A percentile compares a stretch with the other conserved stretches of the same genome.
phyloP scores from a whole-genome alignment of 2,797 vertebrate species.

The Falco berigora region DNA sequence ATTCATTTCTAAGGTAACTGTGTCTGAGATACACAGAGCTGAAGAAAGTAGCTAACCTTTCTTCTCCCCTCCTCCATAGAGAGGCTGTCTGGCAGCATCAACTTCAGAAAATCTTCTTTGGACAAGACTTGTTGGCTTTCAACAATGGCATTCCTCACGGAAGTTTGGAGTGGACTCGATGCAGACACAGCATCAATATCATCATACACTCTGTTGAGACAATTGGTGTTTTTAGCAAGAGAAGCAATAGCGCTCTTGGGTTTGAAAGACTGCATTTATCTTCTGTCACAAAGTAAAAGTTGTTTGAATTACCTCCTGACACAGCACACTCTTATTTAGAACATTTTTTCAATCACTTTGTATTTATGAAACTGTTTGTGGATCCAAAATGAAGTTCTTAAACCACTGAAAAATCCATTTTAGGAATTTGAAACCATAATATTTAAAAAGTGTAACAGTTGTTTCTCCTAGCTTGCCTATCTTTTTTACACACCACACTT shows the following conservation, averaged over 20 bases:
- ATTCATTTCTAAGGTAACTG: not conserved
- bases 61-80: constrained; percentile 80
- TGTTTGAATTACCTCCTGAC: not conserved
- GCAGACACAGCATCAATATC: constrained; percentile 74
- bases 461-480: not conserved
- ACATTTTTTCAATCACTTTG: not conserved
- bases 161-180: constrained; percentile 75
- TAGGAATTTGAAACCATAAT: not conserved
- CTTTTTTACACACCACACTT: not conserved
- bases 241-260: not conserved
- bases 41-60: constrained; percentile 77
- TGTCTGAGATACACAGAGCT: not conserved
- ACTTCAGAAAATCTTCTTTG: constrained; percentile 89
- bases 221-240: constrained; percentile 16
- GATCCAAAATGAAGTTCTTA: not conserved
- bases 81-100: constrained; percentile 85
- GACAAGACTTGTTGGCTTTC: constrained; percentile 82
- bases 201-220: constrained; percentile 80
- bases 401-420: not conserved
- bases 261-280: not conserved
- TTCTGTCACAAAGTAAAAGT: not conserved
- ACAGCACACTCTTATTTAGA: not conserved
- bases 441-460: not conserved
- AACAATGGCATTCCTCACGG: constrained; percentile 67
- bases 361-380: not conserved